A percentile compares a stretch with the other conserved stretches of the same genome.
Evolutionary conservation across 2,113 vertebrate species (phyloP).

Genomic region (Eira barbara): DNA sequence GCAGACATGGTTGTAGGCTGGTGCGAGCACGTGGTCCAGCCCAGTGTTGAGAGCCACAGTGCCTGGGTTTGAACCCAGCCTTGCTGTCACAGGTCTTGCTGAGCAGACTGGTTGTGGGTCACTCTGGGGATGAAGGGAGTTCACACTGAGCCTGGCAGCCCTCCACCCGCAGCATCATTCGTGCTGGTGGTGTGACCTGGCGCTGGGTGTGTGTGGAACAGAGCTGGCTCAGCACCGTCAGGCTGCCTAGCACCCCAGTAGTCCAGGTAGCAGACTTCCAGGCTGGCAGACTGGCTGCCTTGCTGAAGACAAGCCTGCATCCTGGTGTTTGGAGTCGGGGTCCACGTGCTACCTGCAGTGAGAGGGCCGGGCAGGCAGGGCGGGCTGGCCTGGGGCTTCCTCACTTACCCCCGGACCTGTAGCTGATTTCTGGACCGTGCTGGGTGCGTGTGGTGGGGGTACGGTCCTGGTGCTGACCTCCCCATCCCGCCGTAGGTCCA

Average conservation of each 20-base stretch:
- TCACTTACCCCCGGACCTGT: too few relatives aligned
- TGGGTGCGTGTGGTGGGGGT: not conserved
- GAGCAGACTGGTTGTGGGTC: not conserved
- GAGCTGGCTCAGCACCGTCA: not conserved
- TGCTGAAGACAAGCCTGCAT: not conserved
- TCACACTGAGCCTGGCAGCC: not conserved
- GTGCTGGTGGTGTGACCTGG: not conserved
- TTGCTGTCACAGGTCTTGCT: too few relatives aligned
- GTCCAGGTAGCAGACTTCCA: not conserved
- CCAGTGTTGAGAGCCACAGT: not conserved
- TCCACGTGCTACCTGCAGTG: too few relatives aligned
- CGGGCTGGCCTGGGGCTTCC: too few relatives aligned
- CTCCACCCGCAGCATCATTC: not conserved
- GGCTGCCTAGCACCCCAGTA: too few relatives aligned
- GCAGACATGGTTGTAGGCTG: not conserved
- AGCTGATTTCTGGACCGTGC: not conserved
- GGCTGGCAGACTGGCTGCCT: not conserved
- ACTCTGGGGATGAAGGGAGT: not conserved
- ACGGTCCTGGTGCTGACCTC: not conserved
- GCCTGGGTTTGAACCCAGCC: too few relatives aligned
- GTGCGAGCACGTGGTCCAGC: not conserved
- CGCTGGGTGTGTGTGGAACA: too few relatives aligned
- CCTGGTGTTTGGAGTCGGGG: not conserved
- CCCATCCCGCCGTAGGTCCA: constrained; percentile 85
- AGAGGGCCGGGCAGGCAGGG: not conserved